phyloP scores from a whole-genome alignment of 2,888 invertebrate species.

The Cheilosia soror region DNA sequence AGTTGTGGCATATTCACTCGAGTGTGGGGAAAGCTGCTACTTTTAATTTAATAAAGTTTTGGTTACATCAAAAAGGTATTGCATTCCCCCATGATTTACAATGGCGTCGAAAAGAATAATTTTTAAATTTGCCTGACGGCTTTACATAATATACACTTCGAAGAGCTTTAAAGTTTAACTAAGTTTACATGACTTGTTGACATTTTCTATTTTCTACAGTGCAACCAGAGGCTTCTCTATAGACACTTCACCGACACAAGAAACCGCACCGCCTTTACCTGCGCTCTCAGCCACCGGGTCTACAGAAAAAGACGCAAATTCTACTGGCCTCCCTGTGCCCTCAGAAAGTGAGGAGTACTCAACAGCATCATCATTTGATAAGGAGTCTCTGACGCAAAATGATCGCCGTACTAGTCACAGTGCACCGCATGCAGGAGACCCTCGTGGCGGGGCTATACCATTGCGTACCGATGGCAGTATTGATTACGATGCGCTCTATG shows the following conservation, averaged over 20 bases:
- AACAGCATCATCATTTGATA: constrained; percentile 78
- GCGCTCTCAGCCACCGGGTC: constrained; percentile 68
- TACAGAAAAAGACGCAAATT: constrained; percentile 58
- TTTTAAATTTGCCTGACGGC: neutral
- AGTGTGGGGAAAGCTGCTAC: neutral
- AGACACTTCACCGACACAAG: constrained; percentile 81
- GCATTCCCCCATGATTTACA: constrained; percentile 3
- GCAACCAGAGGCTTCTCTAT: constrained; percentile 81
- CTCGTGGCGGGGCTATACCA: constrained; percentile 77
- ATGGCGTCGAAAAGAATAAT: constrained; percentile 1
- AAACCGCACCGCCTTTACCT: constrained; percentile 78
- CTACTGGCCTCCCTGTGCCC: constrained; percentile 76
- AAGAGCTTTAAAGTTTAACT: neutral
- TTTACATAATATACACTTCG: neutral
- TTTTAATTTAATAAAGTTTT: neutral
- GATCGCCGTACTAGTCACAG: constrained; percentile 50
- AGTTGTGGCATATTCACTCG: constrained; percentile 10
- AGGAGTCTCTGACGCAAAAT: constrained; percentile 68
- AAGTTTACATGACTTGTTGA: neutral
- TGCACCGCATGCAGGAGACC: constrained; percentile 44
- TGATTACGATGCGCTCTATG: constrained; percentile 95
- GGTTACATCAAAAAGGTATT: neutral
- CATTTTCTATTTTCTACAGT: constrained; percentile 75
- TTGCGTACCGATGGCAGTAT: constrained; percentile 88
- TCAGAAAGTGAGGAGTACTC: constrained; percentile 81